Conservation (phyloP, 2,797 vertebrate genomes). For the Pseudochirops corinnae region DNA sequence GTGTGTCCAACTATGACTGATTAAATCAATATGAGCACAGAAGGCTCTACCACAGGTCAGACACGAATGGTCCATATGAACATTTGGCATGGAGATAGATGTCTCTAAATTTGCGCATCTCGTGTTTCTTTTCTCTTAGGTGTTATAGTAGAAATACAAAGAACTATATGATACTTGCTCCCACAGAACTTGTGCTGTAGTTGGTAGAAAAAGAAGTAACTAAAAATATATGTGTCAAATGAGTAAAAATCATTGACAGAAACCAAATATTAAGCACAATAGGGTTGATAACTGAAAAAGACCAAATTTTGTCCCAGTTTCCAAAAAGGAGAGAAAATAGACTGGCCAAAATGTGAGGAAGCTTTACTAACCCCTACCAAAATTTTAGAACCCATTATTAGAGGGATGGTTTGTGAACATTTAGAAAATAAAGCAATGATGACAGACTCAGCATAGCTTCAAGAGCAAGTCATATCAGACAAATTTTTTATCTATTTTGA, state of each 20-base stretch:
- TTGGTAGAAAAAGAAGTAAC: neutral
- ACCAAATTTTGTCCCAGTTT: neutral
- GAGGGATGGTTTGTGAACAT: neutral
- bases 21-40: neutral
- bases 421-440: neutral
- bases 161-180: neutral
- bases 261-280: neutral
- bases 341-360: neutral
- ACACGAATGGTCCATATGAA: neutral
- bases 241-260: neutral
- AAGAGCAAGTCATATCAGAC: neutral
- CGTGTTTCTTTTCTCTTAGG: neutral
- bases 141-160: neutral
- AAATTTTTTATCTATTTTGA: neutral
- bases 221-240: neutral
- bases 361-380: neutral
- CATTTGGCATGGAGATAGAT: neutral
- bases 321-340: neutral
- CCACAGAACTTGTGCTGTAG: neutral
- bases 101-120: neutral
- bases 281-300: neutral
- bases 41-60: neutral
- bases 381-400: neutral
- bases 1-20: neutral
- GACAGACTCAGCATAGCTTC: neutral